Base-by-base conservation (phyloP, 2,113 vertebrate species). In the Anolis carolinensis region DNA sequence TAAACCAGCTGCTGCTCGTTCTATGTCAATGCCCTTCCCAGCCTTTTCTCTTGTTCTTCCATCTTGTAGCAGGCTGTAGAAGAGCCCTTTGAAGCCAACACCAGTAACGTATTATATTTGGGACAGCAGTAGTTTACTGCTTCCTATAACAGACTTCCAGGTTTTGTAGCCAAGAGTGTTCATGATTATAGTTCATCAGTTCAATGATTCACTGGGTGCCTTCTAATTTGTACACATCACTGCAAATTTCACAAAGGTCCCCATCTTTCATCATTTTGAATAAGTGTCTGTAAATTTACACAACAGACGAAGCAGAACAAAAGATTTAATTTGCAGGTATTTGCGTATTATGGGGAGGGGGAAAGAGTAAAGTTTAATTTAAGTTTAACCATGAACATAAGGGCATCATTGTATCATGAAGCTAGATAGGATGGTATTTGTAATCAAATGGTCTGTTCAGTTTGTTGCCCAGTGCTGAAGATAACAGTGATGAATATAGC, bases 401-500 rank as follows among this genome's bases (percentile, higher is more conserved):
- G 52, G 52, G 65, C 2, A 85, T 71, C 10, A 48, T 7, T 50
- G 55, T 20, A 63, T 73, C 50, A 50, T 63, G 52, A 86, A 63
- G 68, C 68, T 44, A 62, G 79, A 74, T 32, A 86, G 71, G 71
- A 81, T 81, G 36, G 68, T 81, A 86, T 30, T 65, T 65, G 34
- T 86, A 81, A 85, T 78, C 65, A 78, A 73, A 74, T 73, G 39
- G 70, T 39, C 55, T 86, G 78, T 86, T 86, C 78, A 86, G 85
- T 81, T 65, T 81, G 79, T 86, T 86, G 79, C 48, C 85, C 85
- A 86, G 79, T 81, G 85, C 79, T 86, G 85, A 86, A 86, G 79
- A 67, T 81, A 86, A 86, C 85, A 86, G 70, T 86, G 79, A 67
- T 25, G 59, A 81, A 65, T 84, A 84, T 79, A n/a, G 70, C 39